Evolutionary conservation across 2,113 vertebrate genomes (phyloP), one percentile per base, ranked within the genome.

Genomic region (Callorhinus ursinus): DNA sequence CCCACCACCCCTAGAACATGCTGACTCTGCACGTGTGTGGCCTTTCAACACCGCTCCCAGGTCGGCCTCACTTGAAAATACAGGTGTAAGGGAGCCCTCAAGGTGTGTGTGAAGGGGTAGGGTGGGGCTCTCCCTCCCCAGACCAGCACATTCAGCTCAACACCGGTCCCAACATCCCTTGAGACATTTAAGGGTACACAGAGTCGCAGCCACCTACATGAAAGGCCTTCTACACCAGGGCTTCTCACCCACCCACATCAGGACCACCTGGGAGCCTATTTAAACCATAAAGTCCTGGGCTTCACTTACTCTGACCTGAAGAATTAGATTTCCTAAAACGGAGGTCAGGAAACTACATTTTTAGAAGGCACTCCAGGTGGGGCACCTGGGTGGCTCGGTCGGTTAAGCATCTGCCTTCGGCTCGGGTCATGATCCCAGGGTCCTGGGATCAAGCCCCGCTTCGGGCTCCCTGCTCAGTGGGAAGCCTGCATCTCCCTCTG

Each of bases 211-310:
- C 53, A 87, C 46, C 15, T 33, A 39, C 21, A 16, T 3, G 6
- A 80, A 92, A 83, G 49, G 63, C 65, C 19, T 88, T 89, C 72
- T 79, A 21, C 5, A 36, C 36, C 76, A 71, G 51, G 3, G 72
- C 39, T n/a, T 51, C 63, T 80, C 67, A 63, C 36, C 55, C 19
- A 33, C 53, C 87, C 18, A n/a, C 42, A 57, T 9, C 69, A 53
- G 88, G 61, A 90, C 46, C 33, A 84, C 69, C 61, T 63, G 51
- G 42, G 57, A 80, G 65, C 7, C 85, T 24, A 26, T 49, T 88
- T 89, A 95, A 86, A 93, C n/a, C 51, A 89, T 19, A 76, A 26
- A 84, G 59, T 88, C 85, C 61, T 76, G 57, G 65, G 42, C 80
- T 57, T 93, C 81, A 71, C 39, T 82, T 33, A 71, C 39, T 67